Evolutionary conservation across 2,888 invertebrate species (phyloP).

Genomic region (Perdita meconis): DNA sequence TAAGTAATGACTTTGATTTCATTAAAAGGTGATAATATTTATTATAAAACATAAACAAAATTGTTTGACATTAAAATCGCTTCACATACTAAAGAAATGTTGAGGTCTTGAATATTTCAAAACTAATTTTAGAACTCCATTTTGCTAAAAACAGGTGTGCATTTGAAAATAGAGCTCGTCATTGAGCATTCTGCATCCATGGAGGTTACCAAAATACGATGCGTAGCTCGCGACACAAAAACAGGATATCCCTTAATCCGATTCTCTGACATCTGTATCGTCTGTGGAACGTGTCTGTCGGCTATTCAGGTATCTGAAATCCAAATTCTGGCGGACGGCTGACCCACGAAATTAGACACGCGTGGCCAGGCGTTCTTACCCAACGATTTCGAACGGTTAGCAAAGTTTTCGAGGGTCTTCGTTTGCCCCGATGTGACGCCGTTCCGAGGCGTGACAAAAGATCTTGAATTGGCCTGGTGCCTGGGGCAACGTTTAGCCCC

Average conservation of each 20-base stretch:
- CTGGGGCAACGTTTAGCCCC: constrained; percentile 7
- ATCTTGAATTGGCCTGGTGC: constrained; percentile 25
- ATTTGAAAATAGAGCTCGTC: background rate
- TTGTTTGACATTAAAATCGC: too few relatives aligned
- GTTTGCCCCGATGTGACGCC: constrained; percentile 23
- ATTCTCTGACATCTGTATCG: constrained; percentile 44
- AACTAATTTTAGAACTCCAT: background rate
- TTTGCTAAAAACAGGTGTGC: background rate
- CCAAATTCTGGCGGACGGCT: constrained; percentile 5
- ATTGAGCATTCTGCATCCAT: background rate
- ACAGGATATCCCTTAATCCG: constrained; percentile 58
- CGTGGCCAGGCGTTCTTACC: constrained; percentile 33
- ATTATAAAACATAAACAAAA: too few relatives aligned
- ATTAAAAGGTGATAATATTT: too few relatives aligned
- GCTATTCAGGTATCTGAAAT: constrained; percentile 26
- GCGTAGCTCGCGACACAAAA: constrained; percentile 19
- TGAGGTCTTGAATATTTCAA: background rate
- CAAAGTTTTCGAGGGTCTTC: constrained; percentile 9
- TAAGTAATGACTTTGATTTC: too few relatives aligned
- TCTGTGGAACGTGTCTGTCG: background rate
- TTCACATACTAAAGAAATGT: too few relatives aligned
- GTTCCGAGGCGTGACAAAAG: constrained; percentile 43
- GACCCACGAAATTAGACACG: constrained; percentile 52
- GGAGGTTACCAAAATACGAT: constrained; percentile 3
- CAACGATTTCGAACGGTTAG: constrained; percentile 43